Evolutionary conservation across 2,113 vertebrate genomes (phyloP).

Genomic region (Labrus mixtus): DNA sequence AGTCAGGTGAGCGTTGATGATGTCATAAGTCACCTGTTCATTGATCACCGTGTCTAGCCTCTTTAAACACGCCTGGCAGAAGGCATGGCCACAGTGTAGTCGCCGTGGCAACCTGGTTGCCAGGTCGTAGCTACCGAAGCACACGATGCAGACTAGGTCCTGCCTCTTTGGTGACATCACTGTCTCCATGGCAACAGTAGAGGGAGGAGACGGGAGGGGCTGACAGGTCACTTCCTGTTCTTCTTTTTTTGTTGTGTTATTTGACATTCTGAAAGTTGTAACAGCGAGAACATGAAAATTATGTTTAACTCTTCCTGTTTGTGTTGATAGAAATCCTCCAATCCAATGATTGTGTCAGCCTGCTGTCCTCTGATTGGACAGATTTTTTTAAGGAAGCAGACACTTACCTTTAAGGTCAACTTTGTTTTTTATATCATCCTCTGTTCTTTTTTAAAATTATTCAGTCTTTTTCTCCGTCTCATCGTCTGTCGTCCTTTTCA

Average conservation of each 20-base stretch:
- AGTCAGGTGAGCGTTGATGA: conserved; percentile 8
- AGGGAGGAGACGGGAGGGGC: conserved; percentile 2
- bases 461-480: not conserved
- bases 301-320: too few relatives aligned
- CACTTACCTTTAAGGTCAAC: conserved; percentile 21
- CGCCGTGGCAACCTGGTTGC: conserved; percentile 63
- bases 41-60: conserved; percentile 75
- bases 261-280: conserved; percentile 21
- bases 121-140: conserved; percentile 74
- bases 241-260: conserved; percentile 8
- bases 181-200: conserved; percentile 24
- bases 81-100: conserved; percentile 78
- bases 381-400: not conserved
- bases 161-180: conserved; percentile 34
- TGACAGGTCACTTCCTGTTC: conserved; percentile 31
- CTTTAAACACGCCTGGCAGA: conserved; percentile 75
- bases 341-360: too few relatives aligned
- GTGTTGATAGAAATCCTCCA: too few relatives aligned
- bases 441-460: not conserved
- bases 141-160: conserved; percentile 73
- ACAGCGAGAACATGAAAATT: not conserved
- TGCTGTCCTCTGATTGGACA: not conserved
- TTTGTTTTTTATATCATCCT: conserved; percentile 14
- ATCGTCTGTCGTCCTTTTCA: not conserved
- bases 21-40: conserved; percentile 65